Evolutionary conservation across 1,140 invertebrate species (phyloP).

Genomic region (Tyrophagus putrescentiae): DNA sequence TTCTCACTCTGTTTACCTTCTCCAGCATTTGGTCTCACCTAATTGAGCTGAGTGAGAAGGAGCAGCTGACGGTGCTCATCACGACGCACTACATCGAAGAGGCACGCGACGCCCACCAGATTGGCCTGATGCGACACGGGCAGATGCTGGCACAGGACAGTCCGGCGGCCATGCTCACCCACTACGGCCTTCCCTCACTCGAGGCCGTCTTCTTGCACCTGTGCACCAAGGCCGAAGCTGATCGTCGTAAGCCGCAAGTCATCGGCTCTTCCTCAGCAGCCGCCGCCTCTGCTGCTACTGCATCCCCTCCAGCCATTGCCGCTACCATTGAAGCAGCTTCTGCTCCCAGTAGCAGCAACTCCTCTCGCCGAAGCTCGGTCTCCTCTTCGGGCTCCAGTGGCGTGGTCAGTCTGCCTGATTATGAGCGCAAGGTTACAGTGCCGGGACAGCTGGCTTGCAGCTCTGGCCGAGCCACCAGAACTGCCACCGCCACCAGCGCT

Average conservation of each 20-base stretch:
- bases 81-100: slow-evolving; percentile 38
- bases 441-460: too few species aligned
- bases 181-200: slow-evolving; percentile 63
- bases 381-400: neutral
- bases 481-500: neutral
- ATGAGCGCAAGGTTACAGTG: neutral
- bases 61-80: slow-evolving; percentile 35
- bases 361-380: too few species aligned
- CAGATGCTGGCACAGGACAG: slow-evolving; percentile 63
- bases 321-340: neutral
- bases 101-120: slow-evolving; percentile 31
- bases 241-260: slow-evolving; percentile 41
- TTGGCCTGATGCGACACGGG: slow-evolving; percentile 37
- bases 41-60: slow-evolving; percentile 59
- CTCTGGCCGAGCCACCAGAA: neutral
- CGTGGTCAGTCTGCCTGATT: neutral
- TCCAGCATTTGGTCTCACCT: slow-evolving; percentile 64
- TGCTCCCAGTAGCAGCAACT: too few species aligned
- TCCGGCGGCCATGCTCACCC: slow-evolving; percentile 60
- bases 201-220: slow-evolving; percentile 88
- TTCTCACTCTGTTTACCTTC: neutral
- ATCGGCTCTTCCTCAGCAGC: too few species aligned
- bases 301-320: too few species aligned
- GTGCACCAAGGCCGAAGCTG: slow-evolving; percentile 49
- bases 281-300: too few species aligned